A percentile compares a stretch with the other conserved stretches of the same genome.
These are phyloP conservation scores for Synanthedon tipuliformis DNA, from an alignment of 2,888 invertebrate species.

Conservation along the genomic window DNA sequence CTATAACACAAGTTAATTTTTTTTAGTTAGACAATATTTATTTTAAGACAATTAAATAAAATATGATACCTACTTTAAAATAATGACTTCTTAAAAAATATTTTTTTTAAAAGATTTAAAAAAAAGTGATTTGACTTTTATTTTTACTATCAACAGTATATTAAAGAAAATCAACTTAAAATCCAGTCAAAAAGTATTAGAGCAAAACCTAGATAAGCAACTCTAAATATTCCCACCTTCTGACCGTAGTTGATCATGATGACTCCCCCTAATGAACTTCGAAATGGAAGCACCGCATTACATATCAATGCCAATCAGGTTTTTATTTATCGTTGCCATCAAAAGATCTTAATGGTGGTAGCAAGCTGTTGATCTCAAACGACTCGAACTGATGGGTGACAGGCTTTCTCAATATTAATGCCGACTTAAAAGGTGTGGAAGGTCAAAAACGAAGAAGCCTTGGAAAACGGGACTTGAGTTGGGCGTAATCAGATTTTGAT, in stretches of 20 bases:
- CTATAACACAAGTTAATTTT: too few species aligned
- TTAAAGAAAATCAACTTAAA: too few species aligned
- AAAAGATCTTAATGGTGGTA: constrained; percentile 51
- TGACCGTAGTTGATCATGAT: constrained; percentile 28
- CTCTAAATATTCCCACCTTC: constrained; percentile 14
- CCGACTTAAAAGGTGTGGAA: constrained; percentile 25
- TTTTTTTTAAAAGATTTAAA: too few species aligned
- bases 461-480: neutral
- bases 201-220: constrained; percentile 2
- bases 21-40: too few species aligned
- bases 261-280: constrained; percentile 57
- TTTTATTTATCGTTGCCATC: constrained; percentile 51
- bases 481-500: neutral
- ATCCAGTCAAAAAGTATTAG: too few species aligned
- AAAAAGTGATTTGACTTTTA: too few species aligned
- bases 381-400: constrained; percentile 15
- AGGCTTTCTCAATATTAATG: constrained; percentile 23
- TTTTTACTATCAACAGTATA: too few species aligned
- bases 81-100: too few species aligned
- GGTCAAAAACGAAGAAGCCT: constrained; percentile 6
- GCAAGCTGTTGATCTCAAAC: constrained; percentile 16
- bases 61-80: too few species aligned
- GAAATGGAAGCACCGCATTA: constrained; percentile 59
- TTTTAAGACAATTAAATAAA: too few species aligned
- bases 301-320: constrained; percentile 65